Evolutionary conservation across 2,797 vertebrate genomes (phyloP), one percentile per base, ranked within the genome.

Genomic region (Carduelis carduelis): DNA sequence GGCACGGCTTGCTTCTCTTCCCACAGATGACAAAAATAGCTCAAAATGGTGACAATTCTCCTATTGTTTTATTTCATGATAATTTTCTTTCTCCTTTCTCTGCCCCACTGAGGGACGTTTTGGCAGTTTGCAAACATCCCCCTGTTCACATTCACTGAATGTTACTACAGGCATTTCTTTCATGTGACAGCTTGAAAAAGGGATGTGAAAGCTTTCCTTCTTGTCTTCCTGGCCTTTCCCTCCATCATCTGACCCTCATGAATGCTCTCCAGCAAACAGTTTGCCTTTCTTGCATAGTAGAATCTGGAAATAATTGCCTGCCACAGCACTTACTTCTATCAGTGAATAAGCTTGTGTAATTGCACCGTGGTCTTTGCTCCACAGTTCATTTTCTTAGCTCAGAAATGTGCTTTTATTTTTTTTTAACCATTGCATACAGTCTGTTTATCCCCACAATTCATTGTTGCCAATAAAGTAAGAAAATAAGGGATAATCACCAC

Each of bases 261-360:
- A 96, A 95, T 91, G 81, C 72, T 80, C 85, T 96, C 92, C 89
- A 80, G 80, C 92, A 97, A 96, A 94, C 60, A 94, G 79, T 90
- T 96, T 96, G 78, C 83, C 86, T 80, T 96, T 94, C 90, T 91
- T 94, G 83, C 44, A 26, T 65, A 64, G 75, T 61, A 94, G 95
- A 94, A 96, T 95, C 95, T 96, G 96, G 97, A 96, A 97, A 95
- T 95, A 97, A 96, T 94, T 91, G 95, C 53, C 81, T 96, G 43
- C 30, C 64, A 50, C 59, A 81, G 92, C 87, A 72, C 84, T 95
- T 93, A 68, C 74, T 96, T 95, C 91, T 93, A 76, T 47, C 83
- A 94, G 71, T 85, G 93, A 93, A 82, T 84, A 88, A 95, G 56
- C 89, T 89, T 81, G 93, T 93, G 86, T 95, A 89, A 95, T 94